Evolutionary conservation across 2,888 invertebrate genomes (phyloP), one percentile per base, ranked within the genome.

Genomic region (Synergus umbraculus): DNA sequence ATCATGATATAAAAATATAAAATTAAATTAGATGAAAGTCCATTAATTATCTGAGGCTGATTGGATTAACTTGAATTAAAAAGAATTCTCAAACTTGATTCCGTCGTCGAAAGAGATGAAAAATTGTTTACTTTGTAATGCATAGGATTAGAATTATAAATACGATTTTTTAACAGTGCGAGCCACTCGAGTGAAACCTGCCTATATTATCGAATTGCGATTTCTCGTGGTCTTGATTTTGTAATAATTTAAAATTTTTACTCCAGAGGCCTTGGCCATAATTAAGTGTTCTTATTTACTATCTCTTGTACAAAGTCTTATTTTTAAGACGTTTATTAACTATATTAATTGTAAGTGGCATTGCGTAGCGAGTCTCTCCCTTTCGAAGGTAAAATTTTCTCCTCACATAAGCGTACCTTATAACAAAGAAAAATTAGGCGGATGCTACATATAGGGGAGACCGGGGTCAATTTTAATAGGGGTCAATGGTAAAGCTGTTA

Each of bases 241-340:
- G 54, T 73, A 58, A 73, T 73, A 41, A 73, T 73, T 73, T 73
- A 10, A 18, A 29, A 37, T 37, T 37, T 54, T 73, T 49, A 54
- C 41, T 73, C 37, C 5, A 4, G 54, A 76, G 65, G 44, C 63
- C 79, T 81, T 78, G 77, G 78, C 77, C 67, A 77, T 79, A 81
- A 76, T 77, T 77, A 79, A 81, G 79, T 79, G 77, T 79, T 81
- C 76, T 78, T 81, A 81, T 79, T 81, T 79, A 79, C 46, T 58
- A 73, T 73, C 29, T 78, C 46, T 78, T 79, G 79, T 81, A 77
- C 77, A 81, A 76, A 12, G n/a, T 64, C 76, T 79, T 78, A 79
- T 76, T 79, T 79, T 54, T 78, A 79, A 81, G 63, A 43, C 41
- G 18, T 73, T 4, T 18, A 73, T 73, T 73, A 58, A 54, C 54